Base-by-base conservation (phyloP, 2,797 vertebrate species). In the Periophthalmus magnuspinnatus region DNA sequence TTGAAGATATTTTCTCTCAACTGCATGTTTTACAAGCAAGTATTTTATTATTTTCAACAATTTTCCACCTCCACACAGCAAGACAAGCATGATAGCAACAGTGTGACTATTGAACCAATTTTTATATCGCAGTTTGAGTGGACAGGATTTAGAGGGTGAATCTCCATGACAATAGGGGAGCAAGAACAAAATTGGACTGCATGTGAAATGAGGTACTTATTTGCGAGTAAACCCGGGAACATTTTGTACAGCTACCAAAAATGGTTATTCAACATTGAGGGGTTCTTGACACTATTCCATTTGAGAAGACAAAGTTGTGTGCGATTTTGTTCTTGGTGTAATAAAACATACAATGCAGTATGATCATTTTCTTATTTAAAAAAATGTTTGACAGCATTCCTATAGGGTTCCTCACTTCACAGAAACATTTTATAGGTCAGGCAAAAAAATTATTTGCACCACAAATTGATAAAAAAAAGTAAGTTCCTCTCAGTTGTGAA, bases 141-240 rank as follows among this genome's bases (percentile, higher is more conserved):
- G 68, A 1, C 2, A 72, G 54, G 78, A 80, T 75, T 81, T 80
- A 68, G 63, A 77, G 32, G 33, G 57, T 68, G n/a, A 79, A 86
- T 90, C 81, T 86, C 79, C 77, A 88, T 85, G 58, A 87, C 80
- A 89, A 85, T 85, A 36, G 66, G 65, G 70, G 67, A 50, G 24
- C 10, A 59, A 70, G 80, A 87, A 78, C 77, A 33, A 76, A 83
- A 74, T 69, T 63, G 68, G 41, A 77, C 73, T 68, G 65, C 48
- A 74, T 80, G 82, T 74, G 59, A 77, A 76, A 69, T 41, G 67
- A 83, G 67, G 69, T 62, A 69, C 70, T 67, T 45, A 74, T 73
- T 71, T 80, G 22, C 69, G 60, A 59, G 69, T 64, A 58, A 64
- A 79, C 70, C 36, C 7, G 21, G 6, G 48, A 55, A 67, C 77